These are phyloP conservation scores for Scelioninae gen. 2 DNA, from an alignment of 2,888 invertebrate species.

Conservation along the genomic window DNA sequence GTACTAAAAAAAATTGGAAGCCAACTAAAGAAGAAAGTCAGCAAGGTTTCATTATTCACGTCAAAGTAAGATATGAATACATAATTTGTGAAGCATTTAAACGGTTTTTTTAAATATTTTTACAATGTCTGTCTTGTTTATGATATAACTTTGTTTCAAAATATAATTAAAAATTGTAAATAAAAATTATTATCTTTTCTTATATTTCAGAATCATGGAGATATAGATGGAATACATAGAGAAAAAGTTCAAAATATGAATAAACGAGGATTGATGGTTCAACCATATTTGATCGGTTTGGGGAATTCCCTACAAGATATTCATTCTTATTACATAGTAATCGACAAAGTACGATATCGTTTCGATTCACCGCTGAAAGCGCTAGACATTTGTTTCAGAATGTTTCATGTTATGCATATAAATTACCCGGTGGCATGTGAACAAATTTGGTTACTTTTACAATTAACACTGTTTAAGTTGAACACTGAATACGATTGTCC, in stretches of 20 bases:
- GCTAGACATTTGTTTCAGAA: constrained; percentile 38
- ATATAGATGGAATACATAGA: not conserved
- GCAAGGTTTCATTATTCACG: constrained; percentile 41
- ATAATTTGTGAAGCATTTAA: not conserved
- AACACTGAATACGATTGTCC: not conserved
- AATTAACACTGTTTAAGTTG: constrained; percentile 9
- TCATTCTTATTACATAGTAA: constrained; percentile 17
- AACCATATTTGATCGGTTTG: constrained; percentile 15
- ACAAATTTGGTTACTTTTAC: constrained; percentile 35
- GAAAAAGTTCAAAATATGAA: not conserved
- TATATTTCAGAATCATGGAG: constrained; percentile 3
- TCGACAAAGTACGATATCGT: constrained; percentile 19
- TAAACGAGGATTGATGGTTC: constrained; percentile 10
- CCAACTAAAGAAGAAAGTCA: constrained; percentile 22
- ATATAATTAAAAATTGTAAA: not conserved
- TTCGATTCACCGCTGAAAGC: constrained; percentile 19
- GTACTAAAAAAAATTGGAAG: constrained; percentile 3
- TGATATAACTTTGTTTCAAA: not conserved
- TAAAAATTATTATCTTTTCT: not conserved
- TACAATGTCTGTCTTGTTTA: too few relatives aligned
- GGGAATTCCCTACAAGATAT: constrained; percentile 1
- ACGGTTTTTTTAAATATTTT: too few relatives aligned
- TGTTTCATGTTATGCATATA: constrained; percentile 13
- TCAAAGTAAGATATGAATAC: constrained; percentile 17
- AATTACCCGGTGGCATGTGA: constrained; percentile 34